Evolutionary conservation across 2,113 vertebrate species (phyloP).

Genomic region (Boulengeromyrus knoepffleri): DNA sequence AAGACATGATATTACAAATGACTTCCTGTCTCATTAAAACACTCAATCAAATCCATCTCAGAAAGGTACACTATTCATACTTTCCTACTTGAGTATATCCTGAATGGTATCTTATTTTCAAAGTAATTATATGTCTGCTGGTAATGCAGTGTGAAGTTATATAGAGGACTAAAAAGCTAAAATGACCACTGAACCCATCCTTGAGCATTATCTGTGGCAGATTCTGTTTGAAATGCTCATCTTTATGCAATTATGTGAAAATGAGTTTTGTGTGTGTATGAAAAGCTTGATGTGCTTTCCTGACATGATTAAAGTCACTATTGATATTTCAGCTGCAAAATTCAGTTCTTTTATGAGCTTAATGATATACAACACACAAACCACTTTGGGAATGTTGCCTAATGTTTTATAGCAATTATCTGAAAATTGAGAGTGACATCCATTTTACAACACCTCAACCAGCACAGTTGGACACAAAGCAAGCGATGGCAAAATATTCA

Average conservation of each 20-base stretch:
- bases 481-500: not conserved
- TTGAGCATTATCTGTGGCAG: not conserved
- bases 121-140: not conserved
- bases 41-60: not conserved
- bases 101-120: not conserved
- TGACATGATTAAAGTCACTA: conserved; percentile 36
- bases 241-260: not conserved
- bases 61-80: not conserved
- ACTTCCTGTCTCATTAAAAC: not conserved
- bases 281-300: conserved; percentile 34
- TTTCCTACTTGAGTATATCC: not conserved
- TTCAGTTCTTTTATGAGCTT: conserved; percentile 33
- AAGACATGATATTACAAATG: not conserved
- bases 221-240: not conserved
- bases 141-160: not conserved
- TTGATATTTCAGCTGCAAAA: conserved; percentile 43
- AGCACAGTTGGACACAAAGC: not conserved
- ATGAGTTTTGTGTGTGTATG: not conserved
- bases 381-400: not conserved
- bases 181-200: not conserved
- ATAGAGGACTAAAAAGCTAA: not conserved
- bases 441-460: conserved; percentile 4
- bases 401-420: not conserved
- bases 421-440: conserved; percentile 31
- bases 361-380: not conserved